Percentiles rank a stretch among this genome's conserved stretches.
Conservation (phyloP, 2,113 vertebrate species). For the Ciconia stormi region DNA sequence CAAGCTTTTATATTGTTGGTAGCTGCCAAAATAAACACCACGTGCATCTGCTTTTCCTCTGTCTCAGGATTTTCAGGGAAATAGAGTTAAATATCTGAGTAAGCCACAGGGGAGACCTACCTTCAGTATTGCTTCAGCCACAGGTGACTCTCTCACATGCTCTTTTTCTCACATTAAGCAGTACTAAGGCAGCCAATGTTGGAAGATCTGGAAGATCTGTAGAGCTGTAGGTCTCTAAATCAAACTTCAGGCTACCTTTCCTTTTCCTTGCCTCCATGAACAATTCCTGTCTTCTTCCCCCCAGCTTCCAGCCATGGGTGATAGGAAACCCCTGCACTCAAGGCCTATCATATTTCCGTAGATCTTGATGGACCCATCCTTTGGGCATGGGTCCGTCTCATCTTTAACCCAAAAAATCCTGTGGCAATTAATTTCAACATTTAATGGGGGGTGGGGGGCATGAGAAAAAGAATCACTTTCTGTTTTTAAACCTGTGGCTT, state of each 20-base stretch:
- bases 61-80: neutral
- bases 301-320: neutral
- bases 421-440: neutral
- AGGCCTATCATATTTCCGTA: neutral
- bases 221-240: neutral
- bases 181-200: neutral
- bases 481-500: neutral
- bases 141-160: neutral
- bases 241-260: neutral
- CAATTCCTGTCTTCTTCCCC: neutral
- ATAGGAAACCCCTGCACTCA: neutral
- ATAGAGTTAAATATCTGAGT: neutral
- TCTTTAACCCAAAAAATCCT: neutral
- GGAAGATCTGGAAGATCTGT: neutral
- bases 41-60: neutral
- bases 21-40: neutral
- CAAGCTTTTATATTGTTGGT: neutral
- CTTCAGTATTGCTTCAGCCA: neutral
- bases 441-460: rapidly evolving
- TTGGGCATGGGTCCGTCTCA: neutral
- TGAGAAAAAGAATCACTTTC: neutral
- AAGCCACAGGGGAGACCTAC: neutral
- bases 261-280: neutral
- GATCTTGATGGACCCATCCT: neutral
- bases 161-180: neutral